Conservation (phyloP, 2,888 invertebrate species). For the Chalcosyrphus nemorum region DNA sequence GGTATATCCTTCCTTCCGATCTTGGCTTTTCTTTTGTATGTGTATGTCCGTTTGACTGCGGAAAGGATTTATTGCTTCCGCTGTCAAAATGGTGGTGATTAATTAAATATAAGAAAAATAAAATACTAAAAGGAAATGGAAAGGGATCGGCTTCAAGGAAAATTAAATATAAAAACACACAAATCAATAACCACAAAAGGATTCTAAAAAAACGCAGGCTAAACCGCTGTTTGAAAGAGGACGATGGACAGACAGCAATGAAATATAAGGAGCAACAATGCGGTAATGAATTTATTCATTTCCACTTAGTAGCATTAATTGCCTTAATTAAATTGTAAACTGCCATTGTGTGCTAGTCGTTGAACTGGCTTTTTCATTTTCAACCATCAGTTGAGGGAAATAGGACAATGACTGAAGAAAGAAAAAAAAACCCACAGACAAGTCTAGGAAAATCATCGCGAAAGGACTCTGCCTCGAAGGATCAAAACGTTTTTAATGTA, state of each 20-base stretch:
- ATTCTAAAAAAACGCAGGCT: conserved; percentile 4
- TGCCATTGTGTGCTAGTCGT: conserved; percentile 16
- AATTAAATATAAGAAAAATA: conserved; percentile 49
- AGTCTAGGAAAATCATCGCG: conserved; percentile 33
- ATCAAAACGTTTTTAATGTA: conserved; percentile 54
- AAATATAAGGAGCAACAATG: not conserved
- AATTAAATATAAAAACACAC: not conserved
- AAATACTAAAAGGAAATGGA: too few relatives aligned
- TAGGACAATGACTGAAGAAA: conserved; percentile 16
- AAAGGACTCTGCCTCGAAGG: not conserved
- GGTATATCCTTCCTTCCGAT: conserved; percentile 18
- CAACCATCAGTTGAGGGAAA: not conserved
- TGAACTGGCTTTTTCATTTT: conserved; percentile 3
- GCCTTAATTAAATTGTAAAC: conserved; percentile 66
- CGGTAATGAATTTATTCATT: conserved; percentile 62
- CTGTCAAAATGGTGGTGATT: conserved; percentile 67
- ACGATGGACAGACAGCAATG: not conserved
- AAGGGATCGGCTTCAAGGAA: conserved; percentile 9
- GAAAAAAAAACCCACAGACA: conserved; percentile 41
- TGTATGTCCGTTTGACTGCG: conserved; percentile 31
- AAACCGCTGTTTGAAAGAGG: not conserved
- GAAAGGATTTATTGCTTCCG: conserved; percentile 71
- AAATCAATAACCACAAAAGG: conserved; percentile 41
- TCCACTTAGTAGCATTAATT: conserved; percentile 66
- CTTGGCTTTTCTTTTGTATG: conserved; percentile 35